Percentiles rank a stretch among this genome's conserved stretches.
Evolutionary conservation across 2,113 vertebrate species (phyloP).

Genomic region (Platysternon megacephalum): DNA sequence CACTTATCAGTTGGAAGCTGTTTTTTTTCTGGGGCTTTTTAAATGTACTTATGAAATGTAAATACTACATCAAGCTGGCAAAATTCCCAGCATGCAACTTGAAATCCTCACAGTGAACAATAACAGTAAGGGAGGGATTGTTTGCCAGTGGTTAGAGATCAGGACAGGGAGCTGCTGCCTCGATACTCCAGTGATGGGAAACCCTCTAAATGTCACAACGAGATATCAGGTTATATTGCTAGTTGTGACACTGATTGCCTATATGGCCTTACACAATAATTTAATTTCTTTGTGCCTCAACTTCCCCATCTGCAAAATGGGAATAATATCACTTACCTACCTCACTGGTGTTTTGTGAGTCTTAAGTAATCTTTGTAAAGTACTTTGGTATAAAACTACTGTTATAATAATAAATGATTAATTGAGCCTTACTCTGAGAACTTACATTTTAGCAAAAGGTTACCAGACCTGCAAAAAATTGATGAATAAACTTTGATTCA

Average conservation of each 20-base stretch:
- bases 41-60: background rate
- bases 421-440: background rate
- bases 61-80: background rate
- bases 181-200: fast-evolving
- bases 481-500: background rate
- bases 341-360: background rate
- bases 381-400: background rate
- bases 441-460: background rate
- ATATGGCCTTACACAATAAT: background rate
- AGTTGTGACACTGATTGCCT: background rate
- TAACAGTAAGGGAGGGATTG: background rate
- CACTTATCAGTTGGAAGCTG: background rate
- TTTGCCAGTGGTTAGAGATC: background rate
- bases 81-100: background rate
- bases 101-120: background rate
- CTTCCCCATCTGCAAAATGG: background rate
- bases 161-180: background rate
- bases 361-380: background rate
- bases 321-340: background rate
- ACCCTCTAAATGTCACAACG: background rate
- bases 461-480: background rate
- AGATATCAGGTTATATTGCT: background rate
- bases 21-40: fast-evolving
- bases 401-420: background rate
- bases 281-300: background rate